Evolutionary conservation across 1,140 invertebrate species (phyloP).

Genomic region (Drosophila sp.): DNA sequence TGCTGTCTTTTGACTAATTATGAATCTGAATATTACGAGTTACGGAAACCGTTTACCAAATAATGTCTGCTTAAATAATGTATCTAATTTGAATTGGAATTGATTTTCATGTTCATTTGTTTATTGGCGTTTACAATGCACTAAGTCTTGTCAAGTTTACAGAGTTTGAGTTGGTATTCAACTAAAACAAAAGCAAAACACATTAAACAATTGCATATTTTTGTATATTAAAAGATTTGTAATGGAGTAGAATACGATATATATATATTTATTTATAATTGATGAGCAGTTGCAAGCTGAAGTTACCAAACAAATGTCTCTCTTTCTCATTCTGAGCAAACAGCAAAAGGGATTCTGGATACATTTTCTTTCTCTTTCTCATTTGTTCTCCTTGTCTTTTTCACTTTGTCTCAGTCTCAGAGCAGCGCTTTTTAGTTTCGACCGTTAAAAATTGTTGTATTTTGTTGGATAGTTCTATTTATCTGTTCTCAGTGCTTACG

Average conservation of each 20-base stretch:
- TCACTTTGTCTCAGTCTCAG: slow-evolving; percentile 43
- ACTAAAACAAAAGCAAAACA: not conserved
- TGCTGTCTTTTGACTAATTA: slow-evolving; percentile 16
- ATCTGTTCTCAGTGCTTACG: slow-evolving; percentile 43
- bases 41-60: slow-evolving; percentile 14
- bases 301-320: too few species aligned
- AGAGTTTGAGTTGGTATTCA: not conserved
- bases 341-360: not conserved
- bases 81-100: not conserved
- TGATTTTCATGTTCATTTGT: slow-evolving; percentile 1
- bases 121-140: slow-evolving; percentile 18
- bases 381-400: slow-evolving; percentile 1
- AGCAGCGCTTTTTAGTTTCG: slow-evolving; percentile 30
- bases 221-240: too few species aligned
- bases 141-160: slow-evolving; percentile 20
- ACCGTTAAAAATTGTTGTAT: slow-evolving; percentile 24
- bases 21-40: not conserved
- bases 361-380: not conserved
- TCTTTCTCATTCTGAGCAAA: too few species aligned
- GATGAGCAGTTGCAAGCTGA: too few species aligned
- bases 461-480: slow-evolving; percentile 11
- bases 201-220: too few species aligned
- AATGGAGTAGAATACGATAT: too few species aligned
- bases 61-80: not conserved
- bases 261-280: too few species aligned